Conservation (phyloP, 2,113 vertebrate genomes). For the Catharus fuscescens region DNA sequence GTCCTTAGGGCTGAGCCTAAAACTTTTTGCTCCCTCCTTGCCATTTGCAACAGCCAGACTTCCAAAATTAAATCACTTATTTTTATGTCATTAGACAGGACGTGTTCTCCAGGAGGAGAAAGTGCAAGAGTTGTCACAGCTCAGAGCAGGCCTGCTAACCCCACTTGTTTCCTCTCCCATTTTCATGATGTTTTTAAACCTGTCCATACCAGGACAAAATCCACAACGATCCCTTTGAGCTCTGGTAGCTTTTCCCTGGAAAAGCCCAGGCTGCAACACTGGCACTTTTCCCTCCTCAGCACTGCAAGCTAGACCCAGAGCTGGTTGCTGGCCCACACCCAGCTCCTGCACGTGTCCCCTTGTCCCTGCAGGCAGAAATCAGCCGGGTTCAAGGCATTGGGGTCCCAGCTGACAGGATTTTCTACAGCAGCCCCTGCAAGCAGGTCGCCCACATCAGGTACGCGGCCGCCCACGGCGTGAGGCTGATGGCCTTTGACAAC, state of each 20-base stretch:
- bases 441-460: conserved; percentile 77
- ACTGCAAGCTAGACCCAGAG: background rate
- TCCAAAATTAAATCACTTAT: background rate
- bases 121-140: background rate
- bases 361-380: conserved; percentile 73
- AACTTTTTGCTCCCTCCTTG: background rate
- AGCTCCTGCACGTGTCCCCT: background rate
- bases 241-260: background rate
- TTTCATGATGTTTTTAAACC: background rate
- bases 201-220: background rate
- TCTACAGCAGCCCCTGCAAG: conserved; percentile 82
- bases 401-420: conserved; percentile 71
- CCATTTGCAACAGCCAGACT: background rate
- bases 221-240: background rate
- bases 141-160: background rate
- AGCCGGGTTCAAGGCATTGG: conserved; percentile 64
- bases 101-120: background rate
- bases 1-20: background rate
- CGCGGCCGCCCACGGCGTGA: conserved; percentile 69
- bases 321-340: background rate
- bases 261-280: background rate
- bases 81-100: background rate
- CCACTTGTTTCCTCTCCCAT: background rate
- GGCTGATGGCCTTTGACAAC: conserved; percentile 80
- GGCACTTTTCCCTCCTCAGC: rapidly evolving